These are phyloP conservation scores for Caenorhabditis remanei DNA, from an alignment of 1,140 invertebrate species.

Conservation along the genomic window DNA sequence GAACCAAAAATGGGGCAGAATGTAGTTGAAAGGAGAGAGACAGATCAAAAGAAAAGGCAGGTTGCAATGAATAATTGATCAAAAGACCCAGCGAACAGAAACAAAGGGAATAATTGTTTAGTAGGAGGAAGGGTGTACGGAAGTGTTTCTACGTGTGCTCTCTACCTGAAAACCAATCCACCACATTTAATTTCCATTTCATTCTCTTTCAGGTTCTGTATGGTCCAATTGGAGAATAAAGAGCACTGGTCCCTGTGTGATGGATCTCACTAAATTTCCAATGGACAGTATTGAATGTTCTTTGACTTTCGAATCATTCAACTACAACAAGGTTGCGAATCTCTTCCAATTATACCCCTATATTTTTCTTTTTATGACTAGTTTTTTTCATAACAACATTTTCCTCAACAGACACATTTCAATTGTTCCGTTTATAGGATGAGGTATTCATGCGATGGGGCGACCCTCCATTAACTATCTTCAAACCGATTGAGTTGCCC, in stretches of 20 bases:
- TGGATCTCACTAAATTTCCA: slow-evolving; percentile 74
- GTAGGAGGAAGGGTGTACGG: slow-evolving; percentile 1
- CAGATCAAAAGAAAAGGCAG: slow-evolving; percentile 1
- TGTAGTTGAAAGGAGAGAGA: not conserved
- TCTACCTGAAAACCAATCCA: not conserved
- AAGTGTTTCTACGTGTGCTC: not conserved
- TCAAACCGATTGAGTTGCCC: slow-evolving; percentile 77
- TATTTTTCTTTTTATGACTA: slow-evolving; percentile 21
- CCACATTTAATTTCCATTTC: not conserved
- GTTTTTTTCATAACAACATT: slow-evolving; percentile 34
- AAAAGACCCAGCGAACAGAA: slow-evolving; percentile 25
- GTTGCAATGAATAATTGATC: slow-evolving; percentile 45
- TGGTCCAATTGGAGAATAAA: slow-evolving; percentile 78
- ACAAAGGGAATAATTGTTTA: slow-evolving; percentile 51
- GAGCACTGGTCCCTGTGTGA: slow-evolving; percentile 72
- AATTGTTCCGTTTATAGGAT: slow-evolving; percentile 24
- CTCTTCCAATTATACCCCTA: slow-evolving; percentile 10
- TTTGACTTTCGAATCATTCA: slow-evolving; percentile 77
- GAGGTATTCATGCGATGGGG: slow-evolving; percentile 77
- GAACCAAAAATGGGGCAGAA: not conserved
- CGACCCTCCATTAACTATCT: slow-evolving; percentile 72
- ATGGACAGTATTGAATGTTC: slow-evolving; percentile 76
- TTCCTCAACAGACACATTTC: not conserved
- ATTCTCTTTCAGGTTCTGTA: slow-evolving; percentile 68
- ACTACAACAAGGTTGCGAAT: slow-evolving; percentile 72